These are phyloP conservation scores for Oncorhynchus mykiss DNA, from an alignment of 2,113 vertebrate species.

Conservation along the genomic window DNA sequence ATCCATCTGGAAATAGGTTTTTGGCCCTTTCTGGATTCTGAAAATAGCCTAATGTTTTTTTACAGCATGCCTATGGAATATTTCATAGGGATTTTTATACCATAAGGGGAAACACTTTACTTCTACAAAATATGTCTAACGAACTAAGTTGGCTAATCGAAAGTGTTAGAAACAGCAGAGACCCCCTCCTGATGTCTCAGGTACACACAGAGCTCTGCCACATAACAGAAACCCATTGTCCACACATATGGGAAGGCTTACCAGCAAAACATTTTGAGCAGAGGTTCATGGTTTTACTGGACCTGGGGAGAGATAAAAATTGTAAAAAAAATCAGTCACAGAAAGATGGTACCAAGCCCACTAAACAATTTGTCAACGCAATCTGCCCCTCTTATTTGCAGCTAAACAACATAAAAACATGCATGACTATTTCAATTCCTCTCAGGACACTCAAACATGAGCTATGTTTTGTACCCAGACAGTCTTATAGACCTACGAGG, in stretches of 20 bases:
- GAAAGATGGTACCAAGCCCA: not conserved
- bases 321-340: not conserved
- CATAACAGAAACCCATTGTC: not conserved
- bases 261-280: conserved; percentile 99
- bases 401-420: not conserved
- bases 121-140: not conserved
- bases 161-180: not conserved
- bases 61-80: not conserved
- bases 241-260: conserved; percentile 75
- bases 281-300: conserved; percentile 98
- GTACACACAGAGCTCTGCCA: not conserved
- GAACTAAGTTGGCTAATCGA: not conserved
- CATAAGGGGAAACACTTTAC: not conserved
- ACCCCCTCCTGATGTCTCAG: not conserved
- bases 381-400: not conserved
- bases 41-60: no score
- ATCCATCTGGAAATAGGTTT: no score
- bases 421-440: conserved; percentile 22
- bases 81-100: not conserved
- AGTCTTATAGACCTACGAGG: not conserved
- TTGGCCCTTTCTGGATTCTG: no score
- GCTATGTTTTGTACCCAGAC: not conserved
- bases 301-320: conserved; percentile 72
- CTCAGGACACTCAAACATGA: conserved; percentile 11
- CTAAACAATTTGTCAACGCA: not conserved